Base-by-base conservation (phyloP, 1,140 invertebrate genomes). In the Tyrophagus putrescentiae region DNA sequence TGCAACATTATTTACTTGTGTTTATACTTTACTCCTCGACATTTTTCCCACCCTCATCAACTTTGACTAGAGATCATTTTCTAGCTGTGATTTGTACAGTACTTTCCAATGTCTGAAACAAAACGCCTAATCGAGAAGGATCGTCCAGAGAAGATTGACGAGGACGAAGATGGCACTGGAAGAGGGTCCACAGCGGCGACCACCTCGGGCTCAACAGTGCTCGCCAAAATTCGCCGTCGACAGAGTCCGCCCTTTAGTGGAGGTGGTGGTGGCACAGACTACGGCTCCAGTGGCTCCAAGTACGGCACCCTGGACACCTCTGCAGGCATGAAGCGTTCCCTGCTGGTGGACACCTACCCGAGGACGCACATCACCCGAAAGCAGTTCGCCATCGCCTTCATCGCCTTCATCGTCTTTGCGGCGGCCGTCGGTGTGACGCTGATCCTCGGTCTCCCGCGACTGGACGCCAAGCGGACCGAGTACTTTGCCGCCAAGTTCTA, bases 211-310 rank as follows among this genome's bases (percentile, higher is more conserved):
- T 7, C 45, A 48, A 25, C 45, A 29, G 18, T 48, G 9, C 31
- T 48, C 21, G 45, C 45, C 45, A 54, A 54, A 31, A 54, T 54
- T 54, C 52, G 52, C 3, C 52, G 25, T 5, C 52, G 52, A 32
- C 13, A 54, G n/a, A 31, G 16, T 28, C 23, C 45, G 31, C 45
- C 45, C 7, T 48, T n/a, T n/a, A n/a, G 31, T 48, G 45, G 45
- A 48, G 7, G 13, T n/a, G n/a, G n/a, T n/a, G n/a, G n/a, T n/a
- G n/a, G n/a, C n/a, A n/a, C n/a, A n/a, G 2, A 42, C 41, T 42
- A 42, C 18, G 4, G 25, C 18, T 42, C 41, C 41, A 42, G 25
- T 21, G 18, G 25, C 18, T 5, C 45, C 3, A 13, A 27, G 11
- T 54, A 54, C 27, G 52, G 52, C 39, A 54, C 52, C 9, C 25